Evolutionary conservation across 2,888 invertebrate species (phyloP).

Genomic region (Altica lythri): DNA sequence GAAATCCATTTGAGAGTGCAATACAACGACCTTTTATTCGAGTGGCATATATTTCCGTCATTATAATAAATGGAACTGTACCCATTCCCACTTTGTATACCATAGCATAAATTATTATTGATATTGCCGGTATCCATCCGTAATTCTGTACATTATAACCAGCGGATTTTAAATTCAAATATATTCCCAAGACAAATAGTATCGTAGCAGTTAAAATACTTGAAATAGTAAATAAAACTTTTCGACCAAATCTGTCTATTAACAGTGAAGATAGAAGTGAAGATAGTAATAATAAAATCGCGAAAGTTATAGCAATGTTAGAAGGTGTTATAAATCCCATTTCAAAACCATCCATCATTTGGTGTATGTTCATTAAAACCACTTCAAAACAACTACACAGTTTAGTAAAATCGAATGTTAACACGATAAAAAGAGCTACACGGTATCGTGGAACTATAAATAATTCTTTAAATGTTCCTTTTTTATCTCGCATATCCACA

Average conservation of each 20-base stretch:
- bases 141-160: conserved; percentile 38
- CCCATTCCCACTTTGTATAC: conserved; percentile 51
- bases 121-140: conserved; percentile 43
- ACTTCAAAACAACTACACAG: conserved; percentile 52
- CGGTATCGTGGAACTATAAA: conserved; percentile 48
- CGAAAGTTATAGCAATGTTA: conserved; percentile 48
- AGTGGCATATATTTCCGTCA: conserved; percentile 51
- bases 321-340: conserved; percentile 43
- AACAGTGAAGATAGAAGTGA: conserved; percentile 43
- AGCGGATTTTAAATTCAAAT: conserved; percentile 45
- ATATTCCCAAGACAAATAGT: conserved; percentile 46
- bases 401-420: conserved; percentile 48
- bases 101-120: conserved; percentile 47
- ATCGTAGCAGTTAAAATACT: conserved; percentile 46
- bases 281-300: conserved; percentile 47
- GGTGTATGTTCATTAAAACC: conserved; percentile 52
- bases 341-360: conserved; percentile 46
- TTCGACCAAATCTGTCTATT: conserved; percentile 49
- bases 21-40: conserved; percentile 51
- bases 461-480: conserved; percentile 47
- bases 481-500: conserved; percentile 45
- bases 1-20: conserved; percentile 49
- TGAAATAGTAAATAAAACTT: conserved; percentile 45
- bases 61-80: conserved; percentile 50
- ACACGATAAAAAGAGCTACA: conserved; percentile 50